A percentile compares a stretch with the other conserved stretches of the same genome.
Evolutionary conservation across 2,888 invertebrate genomes (phyloP).

Genomic region (Timema cristinae): DNA sequence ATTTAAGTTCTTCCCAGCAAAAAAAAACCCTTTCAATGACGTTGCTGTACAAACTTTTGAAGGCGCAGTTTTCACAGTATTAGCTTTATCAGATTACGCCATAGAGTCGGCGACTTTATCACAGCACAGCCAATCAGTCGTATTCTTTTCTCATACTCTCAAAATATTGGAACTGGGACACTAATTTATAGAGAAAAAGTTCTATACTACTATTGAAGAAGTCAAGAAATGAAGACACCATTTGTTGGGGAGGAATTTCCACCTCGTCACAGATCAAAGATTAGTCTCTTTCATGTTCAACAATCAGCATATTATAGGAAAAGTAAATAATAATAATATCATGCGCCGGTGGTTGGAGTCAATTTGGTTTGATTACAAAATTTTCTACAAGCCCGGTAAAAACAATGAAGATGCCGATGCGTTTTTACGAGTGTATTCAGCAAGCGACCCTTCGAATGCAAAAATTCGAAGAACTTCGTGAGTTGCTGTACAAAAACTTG

Average conservation of each 20-base stretch:
- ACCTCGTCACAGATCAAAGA: slow-evolving; percentile 2
- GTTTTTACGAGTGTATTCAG: neutral
- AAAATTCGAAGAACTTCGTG: neutral
- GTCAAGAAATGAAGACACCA: neutral
- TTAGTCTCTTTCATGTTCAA: slow-evolving; percentile 14
- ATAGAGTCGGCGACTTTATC: slow-evolving; percentile 24
- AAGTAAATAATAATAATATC: slow-evolving; percentile 7
- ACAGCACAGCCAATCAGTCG: slow-evolving; percentile 26
- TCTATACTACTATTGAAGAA: neutral
- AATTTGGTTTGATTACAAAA: neutral
- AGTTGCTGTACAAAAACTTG: neutral
- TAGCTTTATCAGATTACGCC: slow-evolving; percentile 26
- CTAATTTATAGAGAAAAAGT: slow-evolving; percentile 5
- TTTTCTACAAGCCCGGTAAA: neutral
- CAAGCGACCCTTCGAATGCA: neutral
- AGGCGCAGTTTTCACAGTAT: slow-evolving; percentile 13
- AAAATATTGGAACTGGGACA: neutral
- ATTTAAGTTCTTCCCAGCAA: neutral
- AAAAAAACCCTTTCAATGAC: neutral
- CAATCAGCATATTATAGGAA: neutral
- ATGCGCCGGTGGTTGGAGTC: neutral
- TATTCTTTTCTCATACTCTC: neutral
- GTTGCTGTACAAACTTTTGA: slow-evolving; percentile 4
- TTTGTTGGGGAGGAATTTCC: slow-evolving; percentile 1
- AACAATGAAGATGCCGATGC: neutral